Evolutionary conservation across 2,888 invertebrate species (phyloP), one percentile per base, ranked within the genome.

Genomic region (Atrina japonica): DNA sequence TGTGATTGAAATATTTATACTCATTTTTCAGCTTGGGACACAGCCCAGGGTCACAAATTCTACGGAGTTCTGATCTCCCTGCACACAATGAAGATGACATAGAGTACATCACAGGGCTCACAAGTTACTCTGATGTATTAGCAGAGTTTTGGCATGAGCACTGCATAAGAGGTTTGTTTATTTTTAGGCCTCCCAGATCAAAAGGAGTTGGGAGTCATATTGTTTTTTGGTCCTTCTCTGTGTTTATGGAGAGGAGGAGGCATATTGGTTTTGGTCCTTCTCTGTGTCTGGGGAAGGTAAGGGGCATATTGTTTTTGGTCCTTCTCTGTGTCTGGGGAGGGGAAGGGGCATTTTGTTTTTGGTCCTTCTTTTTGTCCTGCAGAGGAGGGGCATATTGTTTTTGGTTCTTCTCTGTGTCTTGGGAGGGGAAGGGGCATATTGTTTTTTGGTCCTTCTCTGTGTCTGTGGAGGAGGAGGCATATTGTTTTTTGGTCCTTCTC

Each of bases 101-200:
- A n/a, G 72, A 70, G 58, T 86, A 82, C 67, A 56, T 87, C 43
- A 70, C 74, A 2, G 82, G 77, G 5, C 60, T 86, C 29, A 78
- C 79, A 53, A 74, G 77, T 7, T 78, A 72, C 25, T 65, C 76
- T 30, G 80, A 84, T 49, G 76, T 81, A 2, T 59, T 88, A 49
- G 77, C 55, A 1, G 74, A 73, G 11, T 40, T 73, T 41, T 86
- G 84, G 82, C 63, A 66, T 7, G 76, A 83, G 41, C 81, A 81
- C 56, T 76, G 78, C 75, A 68, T 83, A 16, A 72, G 87, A 80
- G 85, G 87, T 86, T 71, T 53, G 73, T 66, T 16, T 29, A 53
- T 41, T 56, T 9, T 11, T 16, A 50, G 45, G 45, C 61, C 25
- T 29, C n/a, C n/a, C n/a, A n/a, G n/a, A n/a, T n/a, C n/a, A n/a